A percentile compares a stretch with the other conserved stretches of the same genome.
These are phyloP conservation scores for Parelbella ahira DNA, from an alignment of 2,888 invertebrate genomes.

Conservation along the genomic window DNA sequence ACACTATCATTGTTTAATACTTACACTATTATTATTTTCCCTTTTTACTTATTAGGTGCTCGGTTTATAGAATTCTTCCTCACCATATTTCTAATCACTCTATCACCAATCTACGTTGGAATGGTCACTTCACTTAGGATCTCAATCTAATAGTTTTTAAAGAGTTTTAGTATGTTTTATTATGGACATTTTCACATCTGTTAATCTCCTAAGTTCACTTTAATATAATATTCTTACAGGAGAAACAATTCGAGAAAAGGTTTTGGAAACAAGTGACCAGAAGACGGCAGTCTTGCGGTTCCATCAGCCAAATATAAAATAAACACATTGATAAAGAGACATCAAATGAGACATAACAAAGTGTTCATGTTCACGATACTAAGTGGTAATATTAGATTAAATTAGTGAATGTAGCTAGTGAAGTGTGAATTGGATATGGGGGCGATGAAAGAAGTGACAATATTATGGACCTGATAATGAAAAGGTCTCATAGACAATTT, in stretches of 20 bases:
- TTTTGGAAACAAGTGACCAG: conserved; percentile 90
- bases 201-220: conserved; percentile 9
- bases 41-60: conserved; percentile 1
- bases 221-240: conserved; percentile 73
- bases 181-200: too few species aligned
- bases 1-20: too few species aligned
- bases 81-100: conserved; percentile 7
- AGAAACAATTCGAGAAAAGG: conserved; percentile 87
- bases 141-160: too few species aligned
- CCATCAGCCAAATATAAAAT: conserved; percentile 67
- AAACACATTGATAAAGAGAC: conserved; percentile 28
- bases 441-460: conserved; percentile 9
- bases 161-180: too few species aligned
- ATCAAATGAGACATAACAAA: conserved; percentile 27
- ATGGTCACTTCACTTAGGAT: conserved; percentile 17
- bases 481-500: neutral
- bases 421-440: conserved; percentile 31
- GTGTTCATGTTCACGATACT: conserved; percentile 1
- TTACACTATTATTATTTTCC: neutral
- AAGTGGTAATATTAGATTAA: conserved; percentile 16
- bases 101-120: conserved; percentile 18
- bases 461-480: conserved; percentile 11
- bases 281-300: conserved; percentile 82
- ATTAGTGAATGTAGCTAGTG: conserved; percentile 19
- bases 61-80: conserved; percentile 5